Conservation (phyloP, 2,888 invertebrate species). For the Harpalus rufipes region DNA sequence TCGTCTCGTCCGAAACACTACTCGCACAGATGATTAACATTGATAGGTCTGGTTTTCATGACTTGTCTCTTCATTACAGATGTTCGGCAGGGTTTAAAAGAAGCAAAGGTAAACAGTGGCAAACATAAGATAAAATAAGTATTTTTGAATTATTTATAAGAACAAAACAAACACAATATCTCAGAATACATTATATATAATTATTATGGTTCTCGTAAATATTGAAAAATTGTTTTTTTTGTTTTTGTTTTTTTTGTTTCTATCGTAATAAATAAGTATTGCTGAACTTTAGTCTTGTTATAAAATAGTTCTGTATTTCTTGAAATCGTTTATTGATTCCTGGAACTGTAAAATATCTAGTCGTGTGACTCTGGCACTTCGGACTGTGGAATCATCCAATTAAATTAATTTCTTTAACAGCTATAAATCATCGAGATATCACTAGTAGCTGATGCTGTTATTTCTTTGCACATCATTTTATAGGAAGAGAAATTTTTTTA, state of each 20-base stretch:
- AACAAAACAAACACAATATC: background rate
- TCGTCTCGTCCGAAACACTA: too few species aligned
- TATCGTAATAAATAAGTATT: background rate
- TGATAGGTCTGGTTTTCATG: too few species aligned
- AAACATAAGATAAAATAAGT: too few species aligned
- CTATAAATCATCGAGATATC: background rate
- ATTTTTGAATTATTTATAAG: background rate
- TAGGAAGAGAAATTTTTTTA: background rate
- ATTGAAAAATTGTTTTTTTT: background rate
- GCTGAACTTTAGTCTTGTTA: background rate
- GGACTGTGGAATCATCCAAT: background rate
- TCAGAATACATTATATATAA: background rate
- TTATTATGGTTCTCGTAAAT: background rate
- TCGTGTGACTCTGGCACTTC: background rate
- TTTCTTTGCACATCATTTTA: too few species aligned
- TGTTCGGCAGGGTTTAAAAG: too few species aligned
- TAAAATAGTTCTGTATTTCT: background rate
- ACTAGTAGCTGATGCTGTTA: background rate
- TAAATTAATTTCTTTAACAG: background rate
- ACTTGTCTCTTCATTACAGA: too few species aligned
- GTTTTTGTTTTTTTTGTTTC: background rate
- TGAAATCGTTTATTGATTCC: conserved; percentile 3
- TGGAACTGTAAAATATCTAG: background rate
- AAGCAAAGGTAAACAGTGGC: too few species aligned
- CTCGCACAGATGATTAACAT: too few species aligned